These are phyloP conservation scores for Tigriopus japonicus DNA, from an alignment of 1,140 invertebrate genomes.

Conservation along the genomic window DNA sequence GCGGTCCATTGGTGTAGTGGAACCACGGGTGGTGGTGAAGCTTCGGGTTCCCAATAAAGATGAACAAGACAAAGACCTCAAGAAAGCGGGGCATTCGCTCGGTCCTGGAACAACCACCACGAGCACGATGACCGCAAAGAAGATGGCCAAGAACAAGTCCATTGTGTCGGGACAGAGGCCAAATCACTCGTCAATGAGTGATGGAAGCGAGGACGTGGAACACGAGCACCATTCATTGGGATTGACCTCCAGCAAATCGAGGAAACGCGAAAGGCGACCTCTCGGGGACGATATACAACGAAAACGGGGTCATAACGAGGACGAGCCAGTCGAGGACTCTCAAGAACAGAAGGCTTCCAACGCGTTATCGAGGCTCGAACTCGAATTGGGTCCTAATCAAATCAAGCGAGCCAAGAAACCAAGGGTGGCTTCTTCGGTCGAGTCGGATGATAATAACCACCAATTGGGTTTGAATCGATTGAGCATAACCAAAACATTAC, in stretches of 20 bases:
- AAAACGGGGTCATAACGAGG: neutral
- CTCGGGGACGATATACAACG: no score
- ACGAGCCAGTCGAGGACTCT: neutral
- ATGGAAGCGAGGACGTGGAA: no score
- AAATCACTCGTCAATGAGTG: no score
- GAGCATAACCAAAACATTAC: neutral
- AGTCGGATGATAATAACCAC: neutral
- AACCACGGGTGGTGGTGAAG: constrained; percentile 3
- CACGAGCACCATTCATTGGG: no score
- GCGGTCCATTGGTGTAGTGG: neutral
- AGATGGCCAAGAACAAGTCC: no score
- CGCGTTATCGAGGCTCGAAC: no score
- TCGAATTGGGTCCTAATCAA: no score
- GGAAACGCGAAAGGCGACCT: no score
- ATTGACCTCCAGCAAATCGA: no score
- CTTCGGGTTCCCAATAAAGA: neutral
- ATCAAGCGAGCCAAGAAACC: no score
- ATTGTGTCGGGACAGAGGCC: no score
- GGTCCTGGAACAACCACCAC: neutral
- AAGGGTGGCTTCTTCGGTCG: no score
- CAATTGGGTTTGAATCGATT: neutral
- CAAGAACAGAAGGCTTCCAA: neutral
- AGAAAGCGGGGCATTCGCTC: neutral
- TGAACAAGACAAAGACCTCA: neutral
- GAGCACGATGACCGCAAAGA: neutral